These are phyloP conservation scores for Meiosimyza platycephala DNA, from an alignment of 2,888 invertebrate species.

Conservation along the genomic window DNA sequence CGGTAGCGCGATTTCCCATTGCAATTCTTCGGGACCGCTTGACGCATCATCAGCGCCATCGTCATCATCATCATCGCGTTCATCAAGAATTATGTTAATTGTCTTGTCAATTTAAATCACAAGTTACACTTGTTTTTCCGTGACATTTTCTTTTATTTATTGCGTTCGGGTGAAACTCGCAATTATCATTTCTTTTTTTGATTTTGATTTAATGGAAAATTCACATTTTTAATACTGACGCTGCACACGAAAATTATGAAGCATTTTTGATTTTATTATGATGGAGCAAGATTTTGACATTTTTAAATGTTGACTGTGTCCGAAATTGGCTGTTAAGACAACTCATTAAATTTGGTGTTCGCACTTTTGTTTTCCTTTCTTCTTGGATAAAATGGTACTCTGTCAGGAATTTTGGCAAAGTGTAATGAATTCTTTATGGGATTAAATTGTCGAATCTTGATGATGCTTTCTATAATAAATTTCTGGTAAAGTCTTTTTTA, in stretches of 20 bases:
- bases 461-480: too few species aligned
- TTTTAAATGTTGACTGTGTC: slow-evolving; percentile 9
- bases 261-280: slow-evolving; percentile 22
- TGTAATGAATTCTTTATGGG: slow-evolving; percentile 21
- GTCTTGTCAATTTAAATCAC: slow-evolving; percentile 63
- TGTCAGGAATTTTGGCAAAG: background rate
- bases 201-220: slow-evolving; percentile 58
- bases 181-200: slow-evolving; percentile 64
- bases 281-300: slow-evolving; percentile 18
- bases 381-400: background rate
- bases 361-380: background rate
- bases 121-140: slow-evolving; percentile 60
- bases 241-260: slow-evolving; percentile 7
- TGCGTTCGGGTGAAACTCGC: slow-evolving; percentile 61
- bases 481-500: too few species aligned
- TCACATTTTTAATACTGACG: slow-evolving; percentile 19
- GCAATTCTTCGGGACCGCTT: background rate
- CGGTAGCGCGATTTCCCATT: background rate
- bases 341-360: background rate
- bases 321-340: slow-evolving; percentile 2
- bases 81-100: slow-evolving; percentile 59
- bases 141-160: slow-evolving; percentile 53
- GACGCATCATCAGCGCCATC: background rate
- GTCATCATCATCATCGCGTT: slow-evolving; percentile 12
- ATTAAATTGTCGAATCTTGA: background rate